phyloP scores from a whole-genome alignment of 2,113 vertebrate species.

The Sander lucioperca region DNA sequence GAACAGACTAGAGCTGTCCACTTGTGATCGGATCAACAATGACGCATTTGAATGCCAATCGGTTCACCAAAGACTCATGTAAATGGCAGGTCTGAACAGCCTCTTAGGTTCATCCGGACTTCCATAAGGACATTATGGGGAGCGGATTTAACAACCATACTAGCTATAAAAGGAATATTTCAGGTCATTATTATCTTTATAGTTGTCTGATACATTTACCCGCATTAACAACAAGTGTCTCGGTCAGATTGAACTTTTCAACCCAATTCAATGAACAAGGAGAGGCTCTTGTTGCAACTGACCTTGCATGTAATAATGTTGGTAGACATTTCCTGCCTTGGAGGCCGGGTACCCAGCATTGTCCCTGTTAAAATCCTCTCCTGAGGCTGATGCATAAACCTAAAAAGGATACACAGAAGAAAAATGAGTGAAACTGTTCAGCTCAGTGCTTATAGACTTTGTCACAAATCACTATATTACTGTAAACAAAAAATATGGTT shows the following conservation, averaged over 20 bases:
- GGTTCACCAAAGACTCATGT: too few relatives aligned
- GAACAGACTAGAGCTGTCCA: too few relatives aligned
- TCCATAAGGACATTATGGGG: not conserved
- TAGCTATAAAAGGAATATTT: not conserved
- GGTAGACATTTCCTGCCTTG: constrained; percentile 90
- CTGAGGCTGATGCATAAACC: constrained; percentile 93
- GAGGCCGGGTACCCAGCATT: constrained; percentile 86
- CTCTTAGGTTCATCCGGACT: constrained; percentile 5
- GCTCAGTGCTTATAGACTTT: not conserved
- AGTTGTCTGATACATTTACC: not conserved
- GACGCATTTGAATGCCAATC: too few relatives aligned
- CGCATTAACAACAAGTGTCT: constrained; percentile 11
- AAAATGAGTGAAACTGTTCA: not conserved
- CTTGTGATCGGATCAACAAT: too few relatives aligned
- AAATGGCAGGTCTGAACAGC: too few relatives aligned
- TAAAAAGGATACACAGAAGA: constrained; percentile 59
- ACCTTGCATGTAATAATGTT: constrained; percentile 94
- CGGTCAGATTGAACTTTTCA: constrained; percentile 21
- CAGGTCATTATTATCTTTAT: not conserved
- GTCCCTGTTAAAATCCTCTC: constrained; percentile 93
- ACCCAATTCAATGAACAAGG: constrained; percentile 25
- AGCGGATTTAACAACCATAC: constrained; percentile 5
- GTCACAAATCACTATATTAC: not conserved
- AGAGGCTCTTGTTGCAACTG: constrained; percentile 41
- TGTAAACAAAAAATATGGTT: not conserved